Evolutionary conservation across 2,888 invertebrate genomes (phyloP), one percentile per base, ranked within the genome.

Genomic region (Agriopis leucophaearia): DNA sequence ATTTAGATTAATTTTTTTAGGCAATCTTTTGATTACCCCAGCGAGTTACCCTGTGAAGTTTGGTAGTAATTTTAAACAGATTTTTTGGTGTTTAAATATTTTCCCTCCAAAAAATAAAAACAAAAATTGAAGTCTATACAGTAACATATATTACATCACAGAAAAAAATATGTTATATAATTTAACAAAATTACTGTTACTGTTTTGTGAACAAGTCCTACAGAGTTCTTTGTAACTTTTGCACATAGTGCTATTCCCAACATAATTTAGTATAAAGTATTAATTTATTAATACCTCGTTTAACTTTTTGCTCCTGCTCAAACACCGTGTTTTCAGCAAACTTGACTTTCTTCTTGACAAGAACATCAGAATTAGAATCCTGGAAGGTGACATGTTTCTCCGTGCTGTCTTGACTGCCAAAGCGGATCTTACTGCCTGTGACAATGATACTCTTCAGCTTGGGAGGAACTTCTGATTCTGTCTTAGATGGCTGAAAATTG

Each of bases 321-420:
- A 94, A 94, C 0, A 91, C 78, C 1, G 94, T 93, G 51, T 89
- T 90, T 8, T 92, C 86, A 35, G 93, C 91, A 74, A 94, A 94
- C 60, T 92, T 89, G 8, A 93, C 94, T 63, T 83, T 89, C 64
- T 93, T 94, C 64, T 89, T 92, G 0, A 83, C 71, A 3, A 85
- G 88, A 0, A 77, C 75, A n/a, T 91, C 90, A 9, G 80, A 81
- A 12, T 73, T 81, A 55, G 89, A 88, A 13, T 92, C 92, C 59
- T 88, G 89, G 72, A 88, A 89, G 0, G 90, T 91, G 38, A 88
- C 89, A 16, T 91, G 92, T 67, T 91, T 92, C 64, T 93, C 94
- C 0, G 85, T 79, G 64, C 92, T 93, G 18, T 93, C 93, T 65
- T 92, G 92, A 70, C 92, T 92, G 15, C 88, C 89, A 0, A 89